phyloP scores from a whole-genome alignment of 2,888 invertebrate species.

The Brenthis ino region DNA sequence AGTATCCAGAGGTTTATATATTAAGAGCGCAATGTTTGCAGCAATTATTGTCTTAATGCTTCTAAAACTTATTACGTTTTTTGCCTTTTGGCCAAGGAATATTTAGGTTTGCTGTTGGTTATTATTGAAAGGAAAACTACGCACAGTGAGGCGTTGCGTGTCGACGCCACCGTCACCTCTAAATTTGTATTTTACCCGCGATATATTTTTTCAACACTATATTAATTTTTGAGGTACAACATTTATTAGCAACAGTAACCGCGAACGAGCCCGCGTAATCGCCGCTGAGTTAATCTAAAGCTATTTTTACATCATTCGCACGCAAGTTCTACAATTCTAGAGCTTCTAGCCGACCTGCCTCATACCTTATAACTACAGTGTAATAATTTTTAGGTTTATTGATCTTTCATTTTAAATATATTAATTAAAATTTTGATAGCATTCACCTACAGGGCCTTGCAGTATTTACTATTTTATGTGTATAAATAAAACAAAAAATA shows the following conservation, averaged over 20 bases:
- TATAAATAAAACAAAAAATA: too few species aligned
- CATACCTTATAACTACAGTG: not conserved
- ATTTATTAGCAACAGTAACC: not conserved
- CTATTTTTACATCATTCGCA: slow-evolving; percentile 13
- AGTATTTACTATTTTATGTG: too few species aligned
- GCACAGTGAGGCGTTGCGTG: not conserved
- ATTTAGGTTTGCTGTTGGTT: not conserved
- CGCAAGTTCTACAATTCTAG: slow-evolving; percentile 3
- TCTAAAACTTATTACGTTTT: too few species aligned
- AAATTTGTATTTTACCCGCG: not conserved
- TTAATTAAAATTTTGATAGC: too few species aligned
- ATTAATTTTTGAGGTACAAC: not conserved
- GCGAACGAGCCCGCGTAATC: slow-evolving; percentile 1
- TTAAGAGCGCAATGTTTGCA: too few species aligned
- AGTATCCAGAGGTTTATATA: too few species aligned
- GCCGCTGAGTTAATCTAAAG: slow-evolving; percentile 14
- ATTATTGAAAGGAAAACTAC: not conserved
- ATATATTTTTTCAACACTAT: slow-evolving; percentile 2
- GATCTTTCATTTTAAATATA: too few species aligned
- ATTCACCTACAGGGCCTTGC: too few species aligned
- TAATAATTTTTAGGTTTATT: too few species aligned
- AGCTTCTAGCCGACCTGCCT: not conserved
- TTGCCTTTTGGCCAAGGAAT: too few species aligned
- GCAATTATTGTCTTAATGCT: too few species aligned
- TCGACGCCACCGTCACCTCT: not conserved